Evolutionary conservation across 2,888 invertebrate species (phyloP), one percentile per base, ranked within the genome.

Genomic region (Melanargia galathea): DNA sequence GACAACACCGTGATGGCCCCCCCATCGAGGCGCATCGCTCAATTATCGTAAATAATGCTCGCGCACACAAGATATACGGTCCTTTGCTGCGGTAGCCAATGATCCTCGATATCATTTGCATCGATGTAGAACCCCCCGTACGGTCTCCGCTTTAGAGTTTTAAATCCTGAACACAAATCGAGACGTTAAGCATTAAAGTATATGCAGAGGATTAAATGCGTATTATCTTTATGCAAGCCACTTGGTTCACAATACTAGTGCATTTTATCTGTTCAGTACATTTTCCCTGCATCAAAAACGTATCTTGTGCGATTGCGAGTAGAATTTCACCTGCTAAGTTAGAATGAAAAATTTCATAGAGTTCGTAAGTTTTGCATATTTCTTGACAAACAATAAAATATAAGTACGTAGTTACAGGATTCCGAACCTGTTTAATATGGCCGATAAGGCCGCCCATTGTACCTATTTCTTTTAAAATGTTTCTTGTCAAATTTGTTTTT

Each of bases 31-130:
- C 85, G 86, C 90, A 90, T 91, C 91, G 90, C 91, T 90, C 91
- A 91, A 91, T 91, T 91, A 91, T 91, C 90, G 91, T 91, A 91
- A 91, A 91, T 91, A 91, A 91, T 91, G 90, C 91, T 90, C 89
- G 87, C 88, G 73, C 90, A 90, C 89, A 88, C 84, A 90, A 90
- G 90, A 91, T 90, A 90, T 90, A 90, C 90, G 87, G 83, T 82
- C 83, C 84, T 80, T 81, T 75, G 80, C 69, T 75, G 84, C 87
- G 74, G 90, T 89, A 91, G 90, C 86, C 85, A 77, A 81, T 81
- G 87, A 84, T 81, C 87, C 81, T 82, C 78, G 75, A 79, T 78
- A 76, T 71, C 66, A 63, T 67, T 66, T 67, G 67, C 67, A 65
- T 58, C 78, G 74, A 71, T 64, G 72, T 64, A 85, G 75, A 81